These are phyloP conservation scores for Sialis lutaria DNA, from an alignment of 2,888 invertebrate genomes.

Conservation along the genomic window DNA sequence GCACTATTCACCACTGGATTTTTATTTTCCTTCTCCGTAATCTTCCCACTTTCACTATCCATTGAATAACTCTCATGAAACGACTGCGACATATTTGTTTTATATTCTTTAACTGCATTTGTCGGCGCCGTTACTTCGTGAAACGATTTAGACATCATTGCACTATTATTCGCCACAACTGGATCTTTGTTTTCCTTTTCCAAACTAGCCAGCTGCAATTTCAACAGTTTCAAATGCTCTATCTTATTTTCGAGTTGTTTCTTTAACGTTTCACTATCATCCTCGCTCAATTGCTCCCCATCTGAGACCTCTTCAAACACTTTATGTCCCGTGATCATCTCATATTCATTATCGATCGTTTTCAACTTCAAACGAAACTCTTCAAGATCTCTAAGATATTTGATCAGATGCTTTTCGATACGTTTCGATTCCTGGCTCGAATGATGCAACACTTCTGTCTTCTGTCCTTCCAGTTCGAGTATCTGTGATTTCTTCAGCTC, in stretches of 20 bases:
- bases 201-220: conserved; percentile 12
- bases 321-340: conserved; percentile 16
- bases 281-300: conserved; percentile 24
- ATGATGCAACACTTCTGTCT: conserved; percentile 37
- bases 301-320: conserved; percentile 14
- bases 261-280: conserved; percentile 25
- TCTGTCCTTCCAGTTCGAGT: conserved; percentile 44
- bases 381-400: conserved; percentile 42
- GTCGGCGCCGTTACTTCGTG: conserved; percentile 25
- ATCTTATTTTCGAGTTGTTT: conserved; percentile 2
- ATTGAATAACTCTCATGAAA: conserved; percentile 6
- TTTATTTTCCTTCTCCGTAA: conserved; percentile 14
- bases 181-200: background rate
- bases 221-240: conserved; percentile 11
- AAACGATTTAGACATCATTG: conserved; percentile 24
- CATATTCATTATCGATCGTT: conserved; percentile 46
- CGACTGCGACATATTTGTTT: background rate
- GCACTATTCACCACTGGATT: too few relatives aligned
- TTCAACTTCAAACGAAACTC: conserved; percentile 48
- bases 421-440: conserved; percentile 52
- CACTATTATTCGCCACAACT: background rate
- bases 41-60: conserved; percentile 1
- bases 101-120: conserved; percentile 21
- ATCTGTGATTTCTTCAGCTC: conserved; percentile 46
- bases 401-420: conserved; percentile 44